These are phyloP conservation scores for Coregonus ussuriensis DNA, from an alignment of 2,797 vertebrate species.

Conservation along the genomic window DNA sequence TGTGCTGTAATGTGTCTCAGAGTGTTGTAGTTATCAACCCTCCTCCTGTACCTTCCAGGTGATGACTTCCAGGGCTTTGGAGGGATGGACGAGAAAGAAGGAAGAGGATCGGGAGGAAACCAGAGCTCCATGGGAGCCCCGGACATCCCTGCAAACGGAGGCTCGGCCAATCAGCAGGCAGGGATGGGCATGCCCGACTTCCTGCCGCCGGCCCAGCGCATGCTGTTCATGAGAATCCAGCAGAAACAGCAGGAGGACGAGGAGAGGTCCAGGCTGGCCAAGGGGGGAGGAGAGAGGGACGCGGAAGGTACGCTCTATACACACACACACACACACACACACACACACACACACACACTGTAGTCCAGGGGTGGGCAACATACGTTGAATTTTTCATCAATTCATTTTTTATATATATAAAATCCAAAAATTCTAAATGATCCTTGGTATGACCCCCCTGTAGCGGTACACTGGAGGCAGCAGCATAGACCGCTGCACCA, in stretches of 20 bases:
- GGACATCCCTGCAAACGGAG: constrained; percentile 64
- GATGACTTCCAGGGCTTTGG: constrained; percentile 82
- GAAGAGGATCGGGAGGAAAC: constrained; percentile 58
- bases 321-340: constrained; percentile 9
- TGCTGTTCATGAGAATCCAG: constrained; percentile 93
- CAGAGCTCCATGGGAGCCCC: constrained; percentile 60
- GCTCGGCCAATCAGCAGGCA: constrained; percentile 63
- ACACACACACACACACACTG: constrained; percentile 2
- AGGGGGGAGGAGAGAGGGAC: constrained; percentile 78
- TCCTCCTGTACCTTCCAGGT: constrained; percentile 53
- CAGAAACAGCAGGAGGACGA: constrained; percentile 96
- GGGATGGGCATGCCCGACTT: constrained; percentile 86
- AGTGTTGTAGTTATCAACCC: background rate
- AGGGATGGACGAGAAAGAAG: constrained; percentile 68
- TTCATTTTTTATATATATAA: too few species aligned
- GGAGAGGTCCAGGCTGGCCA: constrained; percentile 86
- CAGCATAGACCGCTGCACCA: too few species aligned
- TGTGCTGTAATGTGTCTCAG: background rate
- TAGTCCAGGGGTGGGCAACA: too few species aligned
- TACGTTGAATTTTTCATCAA: too few species aligned
- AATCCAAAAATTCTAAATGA: too few species aligned
- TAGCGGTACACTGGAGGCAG: too few species aligned
- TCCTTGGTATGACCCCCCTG: too few species aligned
- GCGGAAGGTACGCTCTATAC: constrained; percentile 80
- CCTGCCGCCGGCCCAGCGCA: constrained; percentile 90